These are phyloP conservation scores for Caerostris darwini DNA, from an alignment of 1,140 invertebrate genomes.

Conservation along the genomic window DNA sequence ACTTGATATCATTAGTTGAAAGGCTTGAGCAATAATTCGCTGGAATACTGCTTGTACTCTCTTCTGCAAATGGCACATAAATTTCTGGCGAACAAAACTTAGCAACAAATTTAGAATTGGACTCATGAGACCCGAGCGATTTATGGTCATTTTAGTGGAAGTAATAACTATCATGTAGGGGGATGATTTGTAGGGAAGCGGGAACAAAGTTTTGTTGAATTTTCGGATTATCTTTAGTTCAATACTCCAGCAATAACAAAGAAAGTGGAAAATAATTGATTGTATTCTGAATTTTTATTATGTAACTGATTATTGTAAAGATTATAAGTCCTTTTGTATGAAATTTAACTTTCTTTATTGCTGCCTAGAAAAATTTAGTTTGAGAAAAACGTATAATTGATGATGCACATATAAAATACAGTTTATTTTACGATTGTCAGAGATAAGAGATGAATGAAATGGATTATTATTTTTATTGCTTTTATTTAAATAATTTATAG, in stretches of 20 bases:
- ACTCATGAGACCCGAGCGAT: neutral
- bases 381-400: no score
- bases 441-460: no score
- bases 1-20: constrained; percentile 17
- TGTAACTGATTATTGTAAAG: neutral
- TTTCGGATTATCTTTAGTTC: neutral
- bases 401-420: no score
- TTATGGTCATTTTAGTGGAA: neutral
- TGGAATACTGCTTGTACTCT: neutral
- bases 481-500: no score
- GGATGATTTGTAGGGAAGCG: neutral
- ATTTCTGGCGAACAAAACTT: neutral
- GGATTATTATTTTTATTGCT: no score
- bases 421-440: no score
- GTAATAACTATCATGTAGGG: neutral
- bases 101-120: neutral
- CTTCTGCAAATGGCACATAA: neutral
- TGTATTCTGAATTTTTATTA: neutral
- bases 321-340: neutral
- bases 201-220: constrained; percentile 1
- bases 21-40: neutral
- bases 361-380: neutral
- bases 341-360: neutral
- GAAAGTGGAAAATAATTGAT: neutral
- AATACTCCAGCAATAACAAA: neutral